Conservation (phyloP, 2,888 invertebrate species). For the Phlogophora meticulosa region DNA sequence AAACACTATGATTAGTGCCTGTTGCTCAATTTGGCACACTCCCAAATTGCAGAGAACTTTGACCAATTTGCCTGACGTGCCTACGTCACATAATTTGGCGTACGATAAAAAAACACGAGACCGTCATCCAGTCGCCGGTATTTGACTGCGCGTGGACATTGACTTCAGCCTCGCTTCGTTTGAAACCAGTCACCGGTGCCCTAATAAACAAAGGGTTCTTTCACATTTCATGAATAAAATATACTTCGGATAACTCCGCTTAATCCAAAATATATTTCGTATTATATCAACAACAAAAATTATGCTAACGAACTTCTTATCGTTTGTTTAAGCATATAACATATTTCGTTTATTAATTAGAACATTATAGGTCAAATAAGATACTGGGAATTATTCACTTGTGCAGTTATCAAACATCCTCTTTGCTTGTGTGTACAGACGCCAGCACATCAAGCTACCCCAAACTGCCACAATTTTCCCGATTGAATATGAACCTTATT, state of each 20-base stretch:
- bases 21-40: constrained; percentile 71
- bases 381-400: constrained; percentile 45
- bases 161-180: constrained; percentile 48
- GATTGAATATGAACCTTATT: too few species aligned
- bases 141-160: constrained; percentile 47
- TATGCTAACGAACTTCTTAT: constrained; percentile 37
- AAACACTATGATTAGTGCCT: constrained; percentile 69
- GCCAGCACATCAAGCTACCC: too few species aligned
- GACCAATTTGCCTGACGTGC: constrained; percentile 70
- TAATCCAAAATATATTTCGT: constrained; percentile 17
- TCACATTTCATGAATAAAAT: constrained; percentile 36
- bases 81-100: constrained; percentile 61
- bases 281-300: constrained; percentile 7
- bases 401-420: constrained; percentile 33
- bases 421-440: background rate
- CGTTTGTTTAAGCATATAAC: constrained; percentile 29
- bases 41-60: constrained; percentile 75
- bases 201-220: constrained; percentile 36
- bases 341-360: constrained; percentile 48
- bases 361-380: constrained; percentile 36
- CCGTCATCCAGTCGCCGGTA: constrained; percentile 46
- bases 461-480: too few species aligned
- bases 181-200: constrained; percentile 17
- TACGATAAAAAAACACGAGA: constrained; percentile 50
- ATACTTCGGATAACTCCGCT: constrained; percentile 12